Evolutionary conservation across 2,888 invertebrate species (phyloP).

Genomic region (Rosalia funebris): DNA sequence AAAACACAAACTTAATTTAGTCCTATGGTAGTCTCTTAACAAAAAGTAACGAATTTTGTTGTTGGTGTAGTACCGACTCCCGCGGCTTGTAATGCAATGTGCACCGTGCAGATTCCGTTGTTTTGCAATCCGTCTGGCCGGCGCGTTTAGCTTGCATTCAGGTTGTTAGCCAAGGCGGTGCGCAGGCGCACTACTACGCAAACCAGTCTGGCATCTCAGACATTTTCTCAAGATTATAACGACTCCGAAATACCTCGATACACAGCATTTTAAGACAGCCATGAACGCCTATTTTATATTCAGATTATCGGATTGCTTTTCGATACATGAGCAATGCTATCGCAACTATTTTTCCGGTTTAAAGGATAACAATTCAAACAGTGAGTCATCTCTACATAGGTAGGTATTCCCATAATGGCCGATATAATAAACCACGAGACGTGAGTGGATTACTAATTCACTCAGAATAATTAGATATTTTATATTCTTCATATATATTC

Average conservation of each 20-base stretch:
- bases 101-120: conserved; percentile 63
- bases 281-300: too few relatives aligned
- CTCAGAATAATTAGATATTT: too few relatives aligned
- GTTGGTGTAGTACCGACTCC: conserved; percentile 51
- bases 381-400: too few relatives aligned
- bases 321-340: too few relatives aligned
- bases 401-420: too few relatives aligned
- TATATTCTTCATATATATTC: too few relatives aligned
- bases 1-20: conserved; percentile 47
- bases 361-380: too few relatives aligned
- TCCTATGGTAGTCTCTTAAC: conserved; percentile 33
- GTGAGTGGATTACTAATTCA: too few relatives aligned
- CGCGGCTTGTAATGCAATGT: conserved; percentile 62
- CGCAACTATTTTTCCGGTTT: too few relatives aligned
- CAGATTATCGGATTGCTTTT: too few relatives aligned
- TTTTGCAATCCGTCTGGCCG: conserved; percentile 63
- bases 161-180: conserved; percentile 54
- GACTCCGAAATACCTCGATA: conserved; percentile 39
- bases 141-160: conserved; percentile 58
- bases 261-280: conserved; percentile 4
- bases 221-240: conserved; percentile 47
- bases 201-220: conserved; percentile 57
- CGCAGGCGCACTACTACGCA: conserved; percentile 52
- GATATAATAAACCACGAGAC: too few relatives aligned
- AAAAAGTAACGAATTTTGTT: conserved; percentile 51